Conservation (phyloP, 1,140 invertebrate species). For the Gonioctena quinquepunctata region DNA sequence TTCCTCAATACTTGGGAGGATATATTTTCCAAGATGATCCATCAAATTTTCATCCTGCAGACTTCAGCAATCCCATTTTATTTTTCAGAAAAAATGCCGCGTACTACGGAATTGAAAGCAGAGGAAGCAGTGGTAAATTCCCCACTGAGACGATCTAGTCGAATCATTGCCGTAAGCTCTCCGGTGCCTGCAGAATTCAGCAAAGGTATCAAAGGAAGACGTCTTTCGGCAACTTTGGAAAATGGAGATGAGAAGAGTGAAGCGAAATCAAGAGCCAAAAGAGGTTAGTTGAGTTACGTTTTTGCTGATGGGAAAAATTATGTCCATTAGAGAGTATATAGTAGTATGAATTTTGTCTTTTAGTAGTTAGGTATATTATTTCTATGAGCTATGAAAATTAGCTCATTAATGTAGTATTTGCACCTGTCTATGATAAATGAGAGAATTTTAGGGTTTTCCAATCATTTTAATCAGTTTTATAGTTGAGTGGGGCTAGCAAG, state of each 20-base stretch:
- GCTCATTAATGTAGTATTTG: no score
- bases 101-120: neutral
- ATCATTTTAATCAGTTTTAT: no score
- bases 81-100: conserved; percentile 2
- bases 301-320: neutral
- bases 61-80: no score
- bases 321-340: neutral
- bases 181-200: neutral
- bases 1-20: no score
- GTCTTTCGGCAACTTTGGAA: neutral
- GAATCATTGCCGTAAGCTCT: conserved; percentile 8
- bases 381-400: no score
- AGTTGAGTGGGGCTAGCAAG: no score
- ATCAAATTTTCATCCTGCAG: no score
- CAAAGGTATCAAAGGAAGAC: neutral
- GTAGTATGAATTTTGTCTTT: no score
- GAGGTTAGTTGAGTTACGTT: neutral
- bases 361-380: no score
- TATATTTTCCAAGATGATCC: no score
- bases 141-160: conserved; percentile 12
- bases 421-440: no score
- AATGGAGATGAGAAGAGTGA: neutral
- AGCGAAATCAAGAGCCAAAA: neutral
- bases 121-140: neutral
- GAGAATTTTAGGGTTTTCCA: no score